phyloP scores from a whole-genome alignment of 2,888 invertebrate genomes.

The Cepaea hortensis region DNA sequence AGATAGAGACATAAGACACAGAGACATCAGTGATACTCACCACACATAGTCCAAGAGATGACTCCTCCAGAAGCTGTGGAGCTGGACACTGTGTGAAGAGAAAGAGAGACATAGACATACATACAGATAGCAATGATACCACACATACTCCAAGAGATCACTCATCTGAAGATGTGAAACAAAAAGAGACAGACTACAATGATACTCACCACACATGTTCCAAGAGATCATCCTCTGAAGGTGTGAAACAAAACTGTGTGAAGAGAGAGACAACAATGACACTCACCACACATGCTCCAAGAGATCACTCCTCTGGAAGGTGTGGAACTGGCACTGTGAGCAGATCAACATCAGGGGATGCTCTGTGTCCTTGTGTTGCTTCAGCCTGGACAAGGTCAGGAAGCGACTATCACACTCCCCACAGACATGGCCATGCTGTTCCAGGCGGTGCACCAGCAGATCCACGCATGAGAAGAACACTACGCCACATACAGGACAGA shows the following conservation, averaged over 20 bases:
- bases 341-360: constrained; percentile 35
- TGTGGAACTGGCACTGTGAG: constrained; percentile 34
- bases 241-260: constrained; percentile 12
- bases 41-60: background rate
- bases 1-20: too few relatives aligned
- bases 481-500: constrained; percentile 17
- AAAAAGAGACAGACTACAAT: background rate
- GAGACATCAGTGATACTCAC: too few relatives aligned
- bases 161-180: too few relatives aligned
- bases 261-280: background rate
- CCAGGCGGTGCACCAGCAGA: constrained; percentile 39
- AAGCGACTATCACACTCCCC: constrained; percentile 45
- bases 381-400: constrained; percentile 21
- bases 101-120: background rate
- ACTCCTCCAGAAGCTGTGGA: too few relatives aligned
- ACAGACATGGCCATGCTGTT: constrained; percentile 45
- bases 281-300: background rate
- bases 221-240: constrained; percentile 9
- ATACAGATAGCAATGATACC: background rate
- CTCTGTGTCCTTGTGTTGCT: constrained; percentile 35
- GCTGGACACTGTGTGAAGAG: background rate
- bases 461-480: constrained; percentile 42
- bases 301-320: constrained; percentile 25
- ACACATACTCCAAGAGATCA: background rate
- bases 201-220: background rate